phyloP scores from a whole-genome alignment of 2,113 vertebrate genomes.

The Cryptomyrus ogoouensis region DNA sequence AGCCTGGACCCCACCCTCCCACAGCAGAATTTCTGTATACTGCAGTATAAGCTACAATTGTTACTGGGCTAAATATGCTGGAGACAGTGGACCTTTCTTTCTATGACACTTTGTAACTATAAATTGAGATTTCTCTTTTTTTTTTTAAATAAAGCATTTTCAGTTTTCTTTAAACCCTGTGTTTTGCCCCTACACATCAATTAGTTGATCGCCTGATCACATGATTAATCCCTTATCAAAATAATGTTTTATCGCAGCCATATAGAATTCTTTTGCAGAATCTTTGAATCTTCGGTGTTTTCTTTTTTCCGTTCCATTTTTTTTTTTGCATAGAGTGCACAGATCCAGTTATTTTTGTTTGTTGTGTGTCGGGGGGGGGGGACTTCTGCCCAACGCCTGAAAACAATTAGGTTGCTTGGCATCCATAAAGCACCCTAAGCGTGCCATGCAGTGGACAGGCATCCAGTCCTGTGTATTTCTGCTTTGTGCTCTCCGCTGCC shows the following conservation, averaged over 20 bases:
- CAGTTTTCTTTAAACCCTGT: neutral
- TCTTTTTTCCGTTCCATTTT: neutral
- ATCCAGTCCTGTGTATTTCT: neutral
- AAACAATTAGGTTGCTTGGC: neutral
- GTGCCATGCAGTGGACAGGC: neutral
- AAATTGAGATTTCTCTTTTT: neutral
- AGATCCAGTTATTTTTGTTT: neutral
- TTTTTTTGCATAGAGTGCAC: neutral
- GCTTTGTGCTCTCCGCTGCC: neutral
- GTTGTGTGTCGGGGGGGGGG: neutral
- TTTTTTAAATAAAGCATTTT: neutral
- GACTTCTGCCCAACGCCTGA: neutral
- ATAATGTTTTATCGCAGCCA: neutral
- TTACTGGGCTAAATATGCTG: neutral
- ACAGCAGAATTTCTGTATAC: neutral
- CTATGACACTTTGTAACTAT: neutral
- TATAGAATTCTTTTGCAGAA: neutral
- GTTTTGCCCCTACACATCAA: neutral
- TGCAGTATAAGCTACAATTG: neutral
- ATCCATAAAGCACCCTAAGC: neutral
- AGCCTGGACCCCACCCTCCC: neutral
- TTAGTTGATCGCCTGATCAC: neutral
- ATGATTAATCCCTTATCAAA: neutral
- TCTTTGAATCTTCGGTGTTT: neutral
- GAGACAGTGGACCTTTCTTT: neutral